Evolutionary conservation across 2,797 vertebrate genomes (phyloP).

Genomic region (Anas flavirostris): DNA sequence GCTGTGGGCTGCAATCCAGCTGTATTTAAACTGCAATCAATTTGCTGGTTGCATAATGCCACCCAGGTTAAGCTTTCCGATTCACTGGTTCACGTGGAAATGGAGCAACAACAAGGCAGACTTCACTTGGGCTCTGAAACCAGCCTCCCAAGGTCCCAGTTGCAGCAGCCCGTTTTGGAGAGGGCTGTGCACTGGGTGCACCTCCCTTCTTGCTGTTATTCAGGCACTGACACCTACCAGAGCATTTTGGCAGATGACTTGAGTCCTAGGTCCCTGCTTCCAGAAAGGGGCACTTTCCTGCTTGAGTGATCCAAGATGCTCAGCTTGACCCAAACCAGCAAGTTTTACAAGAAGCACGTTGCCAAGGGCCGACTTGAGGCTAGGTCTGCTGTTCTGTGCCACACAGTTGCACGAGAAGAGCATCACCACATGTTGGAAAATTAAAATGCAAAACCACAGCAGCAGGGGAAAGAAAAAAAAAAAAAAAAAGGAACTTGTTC

Average conservation of each 20-base stretch:
- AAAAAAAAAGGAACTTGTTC: not conserved
- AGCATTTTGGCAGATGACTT: accelerated
- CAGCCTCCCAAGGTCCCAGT: not conserved
- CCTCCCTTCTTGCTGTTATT: not conserved
- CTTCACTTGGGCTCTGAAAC: not conserved
- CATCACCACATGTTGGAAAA: not conserved
- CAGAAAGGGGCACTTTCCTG: not conserved
- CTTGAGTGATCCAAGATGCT: not conserved
- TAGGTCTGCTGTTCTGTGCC: not conserved
- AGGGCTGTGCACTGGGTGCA: not conserved
- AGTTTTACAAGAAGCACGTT: not conserved
- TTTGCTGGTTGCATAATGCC: not conserved
- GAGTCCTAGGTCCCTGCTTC: accelerated
- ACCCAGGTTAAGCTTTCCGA: not conserved
- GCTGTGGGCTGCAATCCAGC: not conserved
- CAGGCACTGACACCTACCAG: not conserved
- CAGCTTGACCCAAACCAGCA: not conserved
- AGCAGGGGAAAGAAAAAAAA: not conserved
- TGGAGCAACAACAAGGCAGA: not conserved
- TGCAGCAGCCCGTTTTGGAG: not conserved
- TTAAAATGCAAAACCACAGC: not conserved
- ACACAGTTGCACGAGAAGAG: not conserved
- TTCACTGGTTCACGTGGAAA: not conserved
- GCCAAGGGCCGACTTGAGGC: not conserved
- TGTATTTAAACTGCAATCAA: not conserved